A percentile compares a stretch with the other conserved stretches of the same genome.
Evolutionary conservation across 2,113 vertebrate genomes (phyloP).

Genomic region (Cryptoleucopteryx plumbea): DNA sequence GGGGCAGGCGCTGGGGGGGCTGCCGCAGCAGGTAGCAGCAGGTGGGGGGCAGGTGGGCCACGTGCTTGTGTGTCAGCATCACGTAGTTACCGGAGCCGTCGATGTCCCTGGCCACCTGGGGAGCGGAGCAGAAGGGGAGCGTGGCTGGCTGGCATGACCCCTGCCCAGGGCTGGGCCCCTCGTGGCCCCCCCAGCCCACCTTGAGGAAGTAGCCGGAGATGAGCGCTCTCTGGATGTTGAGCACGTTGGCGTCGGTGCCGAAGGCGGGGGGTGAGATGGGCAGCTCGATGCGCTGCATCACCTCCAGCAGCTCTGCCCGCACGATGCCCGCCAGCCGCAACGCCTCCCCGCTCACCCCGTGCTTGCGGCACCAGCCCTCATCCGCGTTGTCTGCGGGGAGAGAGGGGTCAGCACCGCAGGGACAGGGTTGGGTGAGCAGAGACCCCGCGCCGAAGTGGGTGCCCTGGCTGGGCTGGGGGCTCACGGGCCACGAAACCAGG

Average conservation of each 20-base stretch:
- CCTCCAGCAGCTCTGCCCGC: conserved; percentile 86
- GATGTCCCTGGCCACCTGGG: conserved; percentile 79
- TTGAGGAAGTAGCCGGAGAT: conserved; percentile 95
- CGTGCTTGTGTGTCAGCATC: conserved; percentile 84
- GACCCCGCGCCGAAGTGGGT: accelerated
- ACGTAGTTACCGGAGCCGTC: conserved; percentile 86
- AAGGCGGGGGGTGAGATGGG: conserved; percentile 89
- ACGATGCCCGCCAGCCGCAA: conserved; percentile 82
- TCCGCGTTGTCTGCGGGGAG: conserved; percentile 77
- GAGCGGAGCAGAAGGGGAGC: accelerated
- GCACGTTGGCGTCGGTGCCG: conserved; percentile 85
- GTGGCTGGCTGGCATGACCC: neutral
- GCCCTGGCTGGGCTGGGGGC: neutral
- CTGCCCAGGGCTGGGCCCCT: accelerated
- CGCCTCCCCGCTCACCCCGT: conserved; percentile 75
- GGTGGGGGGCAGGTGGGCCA: conserved; percentile 79
- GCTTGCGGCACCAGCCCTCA: conserved; percentile 86
- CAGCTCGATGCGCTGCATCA: conserved; percentile 92
- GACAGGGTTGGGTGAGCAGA: neutral
- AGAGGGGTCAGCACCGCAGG: neutral
- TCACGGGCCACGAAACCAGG: accelerated
- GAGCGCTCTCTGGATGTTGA: conserved; percentile 88
- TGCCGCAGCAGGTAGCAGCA: conserved; percentile 75
- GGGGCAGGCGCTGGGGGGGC: conserved; percentile 72
- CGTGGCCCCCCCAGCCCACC: conserved; percentile 48